These are phyloP conservation scores for Phanerotoma sp. DNA, from an alignment of 2,888 invertebrate genomes.

Conservation along the genomic window DNA sequence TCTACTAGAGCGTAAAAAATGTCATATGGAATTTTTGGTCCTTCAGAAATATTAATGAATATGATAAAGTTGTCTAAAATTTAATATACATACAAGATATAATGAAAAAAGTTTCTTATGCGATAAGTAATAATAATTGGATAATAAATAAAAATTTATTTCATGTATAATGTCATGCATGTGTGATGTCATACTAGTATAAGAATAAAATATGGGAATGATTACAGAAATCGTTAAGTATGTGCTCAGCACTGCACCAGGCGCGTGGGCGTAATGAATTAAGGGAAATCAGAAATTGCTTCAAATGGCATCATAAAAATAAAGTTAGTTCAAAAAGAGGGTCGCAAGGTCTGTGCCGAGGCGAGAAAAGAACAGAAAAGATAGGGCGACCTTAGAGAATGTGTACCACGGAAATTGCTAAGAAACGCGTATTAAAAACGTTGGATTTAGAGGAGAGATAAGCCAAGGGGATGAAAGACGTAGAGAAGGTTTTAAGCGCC, in stretches of 20 bases:
- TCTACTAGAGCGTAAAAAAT: too few relatives aligned
- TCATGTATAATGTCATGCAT: neutral
- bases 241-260: slow-evolving; percentile 48
- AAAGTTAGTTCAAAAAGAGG: slow-evolving; percentile 45
- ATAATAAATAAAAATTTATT: neutral
- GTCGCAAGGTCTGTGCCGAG: slow-evolving; percentile 25
- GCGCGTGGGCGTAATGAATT: slow-evolving; percentile 55
- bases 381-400: slow-evolving; percentile 42
- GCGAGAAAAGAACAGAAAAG: slow-evolving; percentile 29
- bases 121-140: neutral
- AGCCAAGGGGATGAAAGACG: slow-evolving; percentile 49
- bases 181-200: neutral
- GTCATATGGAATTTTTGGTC: too few relatives aligned
- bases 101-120: too few relatives aligned
- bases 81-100: too few relatives aligned
- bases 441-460: slow-evolving; percentile 63
- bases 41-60: too few relatives aligned
- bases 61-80: too few relatives aligned
- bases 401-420: slow-evolving; percentile 57
- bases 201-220: slow-evolving; percentile 9
- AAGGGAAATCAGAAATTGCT: slow-evolving; percentile 57
- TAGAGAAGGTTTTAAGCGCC: slow-evolving; percentile 30
- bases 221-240: slow-evolving; percentile 28
- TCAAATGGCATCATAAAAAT: slow-evolving; percentile 55
- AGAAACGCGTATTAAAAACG: slow-evolving; percentile 63